Conservation (phyloP, 2,113 vertebrate species). For the Lathamus discolor region DNA sequence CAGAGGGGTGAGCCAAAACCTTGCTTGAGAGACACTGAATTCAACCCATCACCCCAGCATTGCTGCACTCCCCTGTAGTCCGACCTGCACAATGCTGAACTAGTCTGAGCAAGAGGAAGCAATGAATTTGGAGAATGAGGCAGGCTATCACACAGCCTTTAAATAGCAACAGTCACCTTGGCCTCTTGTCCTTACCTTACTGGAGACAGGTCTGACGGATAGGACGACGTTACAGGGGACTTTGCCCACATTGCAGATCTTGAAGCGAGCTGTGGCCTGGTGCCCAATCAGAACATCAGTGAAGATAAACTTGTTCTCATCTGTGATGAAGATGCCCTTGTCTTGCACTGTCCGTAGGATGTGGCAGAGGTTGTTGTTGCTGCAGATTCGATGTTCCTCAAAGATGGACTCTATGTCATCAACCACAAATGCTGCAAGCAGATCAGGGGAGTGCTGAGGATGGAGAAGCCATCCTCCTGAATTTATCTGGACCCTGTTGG, state of each 20-base stretch:
- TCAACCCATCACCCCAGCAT: not conserved
- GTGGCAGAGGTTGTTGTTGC: conserved; percentile 63
- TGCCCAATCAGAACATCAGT: conserved; percentile 79
- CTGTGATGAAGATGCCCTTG: conserved; percentile 78
- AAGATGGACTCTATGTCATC: conserved; percentile 81
- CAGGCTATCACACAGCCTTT: not conserved
- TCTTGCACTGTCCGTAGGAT: conserved; percentile 68
- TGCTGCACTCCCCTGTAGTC: not conserved
- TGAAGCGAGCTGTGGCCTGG: conserved; percentile 81
- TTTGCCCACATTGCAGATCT: conserved; percentile 80
- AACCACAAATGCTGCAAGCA: conserved; percentile 55
- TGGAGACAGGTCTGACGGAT: conserved; percentile 65
- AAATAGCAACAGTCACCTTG: not conserved
- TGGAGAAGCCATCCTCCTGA: not conserved
- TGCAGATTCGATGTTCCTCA: conserved; percentile 86
- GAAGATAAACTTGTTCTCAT: conserved; percentile 90
- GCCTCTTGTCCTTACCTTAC: conserved; percentile 74
- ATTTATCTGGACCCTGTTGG: not conserved
- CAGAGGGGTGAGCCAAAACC: not conserved
- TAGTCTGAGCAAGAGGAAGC: no score
- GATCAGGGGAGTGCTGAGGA: conserved; percentile 42
- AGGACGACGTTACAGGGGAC: conserved; percentile 80
- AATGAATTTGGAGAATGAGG: not conserved
- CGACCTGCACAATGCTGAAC: not conserved
- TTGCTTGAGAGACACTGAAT: not conserved